phyloP scores from a whole-genome alignment of 2,797 vertebrate species.

The Acanthis flammea region DNA sequence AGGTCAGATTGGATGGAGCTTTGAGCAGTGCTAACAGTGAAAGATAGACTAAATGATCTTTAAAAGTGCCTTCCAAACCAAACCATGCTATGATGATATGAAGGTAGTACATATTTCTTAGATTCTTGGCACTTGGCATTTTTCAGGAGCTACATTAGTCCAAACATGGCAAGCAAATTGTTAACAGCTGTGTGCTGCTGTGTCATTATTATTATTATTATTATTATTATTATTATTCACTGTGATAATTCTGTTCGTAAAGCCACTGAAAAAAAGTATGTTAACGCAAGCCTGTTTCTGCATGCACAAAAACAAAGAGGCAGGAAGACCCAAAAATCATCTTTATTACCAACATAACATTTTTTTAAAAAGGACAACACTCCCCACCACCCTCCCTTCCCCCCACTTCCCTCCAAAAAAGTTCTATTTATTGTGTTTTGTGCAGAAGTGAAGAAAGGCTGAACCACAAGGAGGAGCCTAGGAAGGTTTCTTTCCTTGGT shows the following conservation, averaged over 20 bases:
- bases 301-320: too few species aligned
- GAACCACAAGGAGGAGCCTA: neutral
- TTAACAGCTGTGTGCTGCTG: neutral
- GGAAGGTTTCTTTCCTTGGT: neutral
- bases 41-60: neutral
- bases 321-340: neutral
- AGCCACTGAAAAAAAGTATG: neutral
- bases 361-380: too few species aligned
- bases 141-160: neutral
- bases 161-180: neutral
- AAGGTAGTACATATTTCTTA: neutral
- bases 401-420: accelerated
- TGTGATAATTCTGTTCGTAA: neutral
- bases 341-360: neutral
- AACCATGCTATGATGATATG: neutral
- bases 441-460: neutral
- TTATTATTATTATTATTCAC: neutral
- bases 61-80: neutral
- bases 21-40: neutral
- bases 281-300: neutral
- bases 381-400: too few species aligned
- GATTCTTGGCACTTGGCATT: neutral
- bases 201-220: too few species aligned
- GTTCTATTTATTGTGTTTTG: neutral
- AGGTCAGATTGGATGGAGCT: neutral